Evolutionary conservation across 1,140 invertebrate genomes (phyloP).

Genomic region (Thereuonema tuberculata): DNA sequence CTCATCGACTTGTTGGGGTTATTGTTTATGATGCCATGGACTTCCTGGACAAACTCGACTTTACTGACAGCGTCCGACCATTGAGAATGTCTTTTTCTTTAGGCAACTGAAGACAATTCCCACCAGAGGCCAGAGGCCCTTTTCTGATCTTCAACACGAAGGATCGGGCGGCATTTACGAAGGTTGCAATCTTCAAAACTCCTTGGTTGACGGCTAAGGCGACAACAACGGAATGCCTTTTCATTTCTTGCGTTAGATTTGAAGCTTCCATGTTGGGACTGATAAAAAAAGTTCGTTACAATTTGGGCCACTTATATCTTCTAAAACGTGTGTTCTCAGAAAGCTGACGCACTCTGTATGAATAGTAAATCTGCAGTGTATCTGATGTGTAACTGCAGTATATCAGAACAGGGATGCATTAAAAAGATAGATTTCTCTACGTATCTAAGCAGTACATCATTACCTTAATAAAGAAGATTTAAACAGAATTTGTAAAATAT

Average conservation of each 20-base stretch:
- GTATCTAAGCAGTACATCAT: too few relatives aligned
- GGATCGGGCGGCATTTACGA: neutral
- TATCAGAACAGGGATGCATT: too few relatives aligned
- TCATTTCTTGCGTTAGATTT: neutral
- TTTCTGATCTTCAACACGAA: neutral
- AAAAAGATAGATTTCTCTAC: too few relatives aligned
- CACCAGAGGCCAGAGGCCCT: neutral
- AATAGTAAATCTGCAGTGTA: too few relatives aligned
- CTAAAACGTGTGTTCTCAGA: neutral
- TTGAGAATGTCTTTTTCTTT: neutral
- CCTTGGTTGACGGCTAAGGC: neutral
- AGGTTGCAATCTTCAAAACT: neutral
- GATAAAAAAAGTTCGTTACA: neutral
- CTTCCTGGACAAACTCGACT: neutral
- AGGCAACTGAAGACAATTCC: neutral
- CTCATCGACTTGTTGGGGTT: neutral
- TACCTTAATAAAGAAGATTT: too few relatives aligned
- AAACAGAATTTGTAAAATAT: too few relatives aligned
- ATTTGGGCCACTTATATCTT: neutral
- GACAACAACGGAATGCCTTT: neutral
- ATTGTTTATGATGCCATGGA: neutral
- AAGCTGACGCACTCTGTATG: neutral
- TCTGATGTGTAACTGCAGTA: too few relatives aligned
- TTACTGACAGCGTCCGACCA: neutral
- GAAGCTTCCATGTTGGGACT: neutral